Percentiles rank a stretch among this genome's conserved stretches.
These are phyloP conservation scores for Lethocerus indicus DNA, from an alignment of 1,140 invertebrate genomes.

Conservation along the genomic window DNA sequence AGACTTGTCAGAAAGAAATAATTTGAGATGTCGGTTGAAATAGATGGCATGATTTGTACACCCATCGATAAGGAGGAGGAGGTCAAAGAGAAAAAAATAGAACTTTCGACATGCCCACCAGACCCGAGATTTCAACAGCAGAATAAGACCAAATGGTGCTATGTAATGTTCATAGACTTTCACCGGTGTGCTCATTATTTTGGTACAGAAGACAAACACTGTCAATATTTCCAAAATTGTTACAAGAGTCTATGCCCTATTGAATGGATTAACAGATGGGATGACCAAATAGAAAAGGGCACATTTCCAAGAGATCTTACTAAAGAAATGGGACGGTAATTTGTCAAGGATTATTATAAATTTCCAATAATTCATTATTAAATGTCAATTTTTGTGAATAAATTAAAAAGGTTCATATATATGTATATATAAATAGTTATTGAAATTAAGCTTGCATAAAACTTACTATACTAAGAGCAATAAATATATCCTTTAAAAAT, in stretches of 20 bases:
- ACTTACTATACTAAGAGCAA: no score
- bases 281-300: constrained; percentile 59
- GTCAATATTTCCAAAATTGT: constrained; percentile 79
- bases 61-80: not conserved
- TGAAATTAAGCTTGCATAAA: no score
- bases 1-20: no score
- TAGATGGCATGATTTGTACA: constrained; percentile 9
- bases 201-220: constrained; percentile 70
- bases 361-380: no score
- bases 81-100: not conserved
- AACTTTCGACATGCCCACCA: not conserved
- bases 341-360: no score
- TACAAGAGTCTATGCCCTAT: constrained; percentile 74
- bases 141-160: constrained; percentile 13
- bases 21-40: no score
- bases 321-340: constrained; percentile 9
- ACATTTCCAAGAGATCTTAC: constrained; percentile 36
- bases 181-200: constrained; percentile 62
- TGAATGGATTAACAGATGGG: constrained; percentile 83
- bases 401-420: no score
- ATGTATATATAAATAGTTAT: no score
- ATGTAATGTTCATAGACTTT: constrained; percentile 12
- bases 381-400: no score
- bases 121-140: constrained; percentile 11
- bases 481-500: no score